Conservation (phyloP, 1,140 invertebrate species). For the Trichonephila inaurata region DNA sequence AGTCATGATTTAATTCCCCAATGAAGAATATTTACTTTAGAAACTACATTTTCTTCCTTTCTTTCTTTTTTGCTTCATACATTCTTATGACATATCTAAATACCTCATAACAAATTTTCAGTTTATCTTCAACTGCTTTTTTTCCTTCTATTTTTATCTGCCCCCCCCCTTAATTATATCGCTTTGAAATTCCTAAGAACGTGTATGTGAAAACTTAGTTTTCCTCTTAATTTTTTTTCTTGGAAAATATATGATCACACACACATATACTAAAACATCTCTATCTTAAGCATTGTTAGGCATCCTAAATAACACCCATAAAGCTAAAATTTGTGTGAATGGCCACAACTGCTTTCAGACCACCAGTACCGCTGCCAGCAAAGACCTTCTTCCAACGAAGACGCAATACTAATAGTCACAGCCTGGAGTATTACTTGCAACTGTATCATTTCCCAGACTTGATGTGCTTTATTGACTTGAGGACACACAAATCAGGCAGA, state of each 20-base stretch:
- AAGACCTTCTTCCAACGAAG: neutral
- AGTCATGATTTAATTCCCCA: no score
- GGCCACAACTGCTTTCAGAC: neutral
- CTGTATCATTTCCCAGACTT: neutral
- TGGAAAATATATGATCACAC: neutral
- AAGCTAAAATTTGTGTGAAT: neutral
- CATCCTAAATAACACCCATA: no score
- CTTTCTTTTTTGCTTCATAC: no score
- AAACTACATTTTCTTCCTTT: no score
- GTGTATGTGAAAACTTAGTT: no score
- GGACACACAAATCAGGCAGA: slow-evolving; percentile 38
- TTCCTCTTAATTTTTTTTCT: neutral
- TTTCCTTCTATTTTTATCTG: no score
- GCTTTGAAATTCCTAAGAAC: no score
- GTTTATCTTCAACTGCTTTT: no score
- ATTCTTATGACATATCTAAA: no score
- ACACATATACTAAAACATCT: neutral
- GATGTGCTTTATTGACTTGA: slow-evolving; percentile 41
- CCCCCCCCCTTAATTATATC: no score
- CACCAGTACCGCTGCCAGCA: neutral
- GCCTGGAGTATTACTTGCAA: slow-evolving; percentile 13
- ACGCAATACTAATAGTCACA: slow-evolving; percentile 52
- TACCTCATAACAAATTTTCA: no score
- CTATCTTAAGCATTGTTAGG: neutral
- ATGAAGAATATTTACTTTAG: no score